Evolutionary conservation across 1,140 invertebrate species (phyloP).

Genomic region (Aphis gossypii): DNA sequence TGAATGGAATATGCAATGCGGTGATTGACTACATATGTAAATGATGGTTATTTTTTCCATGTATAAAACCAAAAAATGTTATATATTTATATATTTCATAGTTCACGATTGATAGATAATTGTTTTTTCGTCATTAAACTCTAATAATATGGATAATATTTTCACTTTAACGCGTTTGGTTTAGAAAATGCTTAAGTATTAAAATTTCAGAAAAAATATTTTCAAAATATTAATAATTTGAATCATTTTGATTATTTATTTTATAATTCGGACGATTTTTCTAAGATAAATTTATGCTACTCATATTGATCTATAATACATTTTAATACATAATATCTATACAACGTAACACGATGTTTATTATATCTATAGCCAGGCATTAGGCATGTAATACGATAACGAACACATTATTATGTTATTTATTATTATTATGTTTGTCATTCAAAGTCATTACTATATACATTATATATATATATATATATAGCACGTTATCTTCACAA

Average conservation of each 20-base stretch:
- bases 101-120: too few species aligned
- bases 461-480: not conserved
- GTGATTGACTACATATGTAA: too few species aligned
- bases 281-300: not conserved
- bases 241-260: not conserved
- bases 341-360: not conserved
- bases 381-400: too few species aligned
- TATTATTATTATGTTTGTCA: not conserved
- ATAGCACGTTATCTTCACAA: not conserved
- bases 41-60: too few species aligned
- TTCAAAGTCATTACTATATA: not conserved
- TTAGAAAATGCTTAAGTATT: too few species aligned
- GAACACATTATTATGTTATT: not conserved
- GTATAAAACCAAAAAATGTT: too few species aligned
- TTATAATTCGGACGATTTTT: not conserved
- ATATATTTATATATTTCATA: too few species aligned
- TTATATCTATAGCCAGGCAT: not conserved
- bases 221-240: not conserved
- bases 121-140: too few species aligned
- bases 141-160: too few species aligned
- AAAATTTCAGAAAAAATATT: not conserved
- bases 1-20: too few species aligned
- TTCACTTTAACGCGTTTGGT: too few species aligned
- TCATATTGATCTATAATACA: too few species aligned
- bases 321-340: not conserved